Base-by-base conservation (phyloP, 2,113 vertebrate species). In the Paracanthobrama guichenoti region DNA sequence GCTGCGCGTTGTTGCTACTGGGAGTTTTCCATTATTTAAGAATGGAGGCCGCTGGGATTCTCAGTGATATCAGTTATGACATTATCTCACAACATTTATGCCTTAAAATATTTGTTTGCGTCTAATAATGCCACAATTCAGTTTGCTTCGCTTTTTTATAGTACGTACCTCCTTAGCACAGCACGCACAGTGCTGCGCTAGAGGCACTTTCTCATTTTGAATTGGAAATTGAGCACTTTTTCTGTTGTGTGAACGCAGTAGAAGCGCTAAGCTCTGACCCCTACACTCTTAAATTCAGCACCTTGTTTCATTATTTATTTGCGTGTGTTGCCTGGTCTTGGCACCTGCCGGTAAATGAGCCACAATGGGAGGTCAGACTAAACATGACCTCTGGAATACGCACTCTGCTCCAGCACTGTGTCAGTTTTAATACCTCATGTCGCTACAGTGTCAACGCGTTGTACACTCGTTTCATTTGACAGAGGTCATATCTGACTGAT, bases 271-370 rank as follows among this genome's bases (percentile, higher is more conserved):
- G 62, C 57, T 86, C 69, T 79, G 44, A 84, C 75, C 73, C 46
- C 75, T 81, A 35, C 6, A 11, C 28, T 84, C 24, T 31, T 42
- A 50, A 81, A 85, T 85, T 81, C 62, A 60, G 53, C 22, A 85
- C 75, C 72, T 57, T 14, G 18, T 72, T 87, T 59, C 79, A 86
- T 86, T 86, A 86, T 84, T 88, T 84, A 80, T 86, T 75, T 75
- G 79, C 28, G 13, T 86, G 77, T 86, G 76, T 84, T 84, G 86
- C 48, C 50, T 62, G 46, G 76, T 50, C 81, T 81, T 60, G 35
- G 72, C 44, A 22, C 64, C 69, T 22, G 74, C 69, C 9, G 53
- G 79, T 85, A 86, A 88, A 88, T 85, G 76, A 86, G 85, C 64
- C 75, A 20, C 86, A 85, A 76, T 81, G 86, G 84, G 86, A 86